Base-by-base conservation (phyloP, 2,797 vertebrate genomes). In the Carapus acus region DNA sequence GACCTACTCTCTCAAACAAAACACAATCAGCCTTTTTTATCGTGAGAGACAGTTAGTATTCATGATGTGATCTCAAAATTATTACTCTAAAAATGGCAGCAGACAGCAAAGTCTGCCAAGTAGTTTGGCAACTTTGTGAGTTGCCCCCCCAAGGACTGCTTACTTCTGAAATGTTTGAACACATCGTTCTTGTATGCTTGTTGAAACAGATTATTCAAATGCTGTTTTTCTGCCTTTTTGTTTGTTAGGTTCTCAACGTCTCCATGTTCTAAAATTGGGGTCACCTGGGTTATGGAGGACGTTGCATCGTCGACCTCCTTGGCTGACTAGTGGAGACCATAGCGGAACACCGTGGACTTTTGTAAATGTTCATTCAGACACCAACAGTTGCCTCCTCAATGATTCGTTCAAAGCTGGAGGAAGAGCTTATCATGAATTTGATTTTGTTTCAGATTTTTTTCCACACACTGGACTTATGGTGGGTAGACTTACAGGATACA, bases 191-290 rank as follows among this genome's bases (percentile, higher is more conserved):
- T 29, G 11, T 6, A 29, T 11, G 27, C 27, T 11, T 38, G 12
- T 33, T 38, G 6, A 15, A 29, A 38, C 11, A 33, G 11, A n/a
- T 36, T 2, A 36, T 36, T 36, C 34, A 36, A n/a, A 36, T 36
- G 12, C 34, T 16, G 5, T 22, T 45, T 40, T 58, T 38, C 14
- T 47, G 24, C 43, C 20, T 47, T 41, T 62, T 1, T 56, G 3
- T 58, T 53, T 52, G 61, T 46, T 80, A 97, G 94, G 94, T 97
- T 87, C 92, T 97, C 82, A 95, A 95, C 77, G 94, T 96, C 82
- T 90, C 94, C 71, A 97, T 97, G 94, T 97, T 96, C 90, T 97
- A 91, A 93, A 62, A 62, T n/a, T 24, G 38, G 85, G 88, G 82
- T 81, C 86, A 85, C 83, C 81, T 83, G 79, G 83, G 44, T 68